phyloP scores from a whole-genome alignment of 2,797 vertebrate genomes.

The Tokudaia tokunoshimensis region DNA sequence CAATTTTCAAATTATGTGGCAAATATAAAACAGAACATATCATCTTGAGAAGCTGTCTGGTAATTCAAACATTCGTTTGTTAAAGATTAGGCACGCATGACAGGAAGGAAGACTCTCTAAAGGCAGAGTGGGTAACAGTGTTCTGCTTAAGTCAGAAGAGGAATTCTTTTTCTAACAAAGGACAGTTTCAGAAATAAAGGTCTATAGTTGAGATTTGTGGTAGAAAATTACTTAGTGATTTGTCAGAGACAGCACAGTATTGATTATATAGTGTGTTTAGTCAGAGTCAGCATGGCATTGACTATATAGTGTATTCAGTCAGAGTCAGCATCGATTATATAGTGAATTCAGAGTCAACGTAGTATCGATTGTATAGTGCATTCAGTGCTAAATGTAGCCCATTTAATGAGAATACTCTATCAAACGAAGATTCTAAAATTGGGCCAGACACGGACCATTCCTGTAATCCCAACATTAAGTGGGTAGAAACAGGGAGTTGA shows the following conservation, averaged over 20 bases:
- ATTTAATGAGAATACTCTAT: conserved; percentile 62
- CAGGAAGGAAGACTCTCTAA: conserved; percentile 18
- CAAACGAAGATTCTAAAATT: conserved; percentile 47
- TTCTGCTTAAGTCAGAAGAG: conserved; percentile 4
- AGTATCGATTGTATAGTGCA: conserved; percentile 53
- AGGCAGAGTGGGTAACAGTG: conserved; percentile 1
- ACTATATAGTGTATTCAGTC: background rate
- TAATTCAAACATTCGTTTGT: conserved; percentile 8
- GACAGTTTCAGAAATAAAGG: background rate
- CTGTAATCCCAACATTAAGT: background rate
- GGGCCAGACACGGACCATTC: background rate
- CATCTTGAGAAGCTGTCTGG: conserved; percentile 9
- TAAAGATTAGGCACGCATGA: background rate
- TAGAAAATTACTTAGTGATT: conserved; percentile 16
- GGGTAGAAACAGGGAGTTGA: too few species aligned
- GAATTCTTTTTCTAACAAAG: conserved; percentile 59
- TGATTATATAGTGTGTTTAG: background rate
- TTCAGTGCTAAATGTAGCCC: conserved; percentile 26
- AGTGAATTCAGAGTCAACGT: background rate
- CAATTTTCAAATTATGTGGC: background rate
- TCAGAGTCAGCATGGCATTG: background rate
- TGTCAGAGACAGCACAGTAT: background rate
- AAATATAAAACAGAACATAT: background rate
- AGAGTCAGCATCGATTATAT: background rate
- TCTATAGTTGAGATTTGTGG: conserved; percentile 36